phyloP scores from a whole-genome alignment of 2,888 invertebrate species.

The Caenorhabditis macrosperma region DNA sequence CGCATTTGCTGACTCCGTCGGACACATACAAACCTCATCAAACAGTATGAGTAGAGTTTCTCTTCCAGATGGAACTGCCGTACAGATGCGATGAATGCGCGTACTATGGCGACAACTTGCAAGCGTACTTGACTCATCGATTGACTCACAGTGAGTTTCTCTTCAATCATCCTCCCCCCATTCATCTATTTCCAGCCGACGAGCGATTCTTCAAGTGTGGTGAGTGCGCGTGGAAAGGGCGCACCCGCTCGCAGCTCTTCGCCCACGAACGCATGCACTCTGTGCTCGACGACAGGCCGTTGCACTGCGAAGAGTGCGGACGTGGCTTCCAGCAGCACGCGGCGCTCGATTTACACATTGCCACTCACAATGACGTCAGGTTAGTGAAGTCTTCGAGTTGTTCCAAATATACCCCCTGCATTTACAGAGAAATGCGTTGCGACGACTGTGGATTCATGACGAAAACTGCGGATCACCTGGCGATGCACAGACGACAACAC shows the following conservation, averaged over 20 bases:
- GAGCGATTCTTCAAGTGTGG: constrained; percentile 82
- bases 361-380: constrained; percentile 60
- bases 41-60: background rate
- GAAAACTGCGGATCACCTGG: constrained; percentile 85
- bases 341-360: constrained; percentile 84
- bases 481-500: constrained; percentile 85
- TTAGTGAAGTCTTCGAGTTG: constrained; percentile 6
- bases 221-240: constrained; percentile 76
- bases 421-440: constrained; percentile 84
- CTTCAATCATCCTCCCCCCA: too few species aligned
- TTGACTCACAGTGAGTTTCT: constrained; percentile 82
- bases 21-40: too few species aligned
- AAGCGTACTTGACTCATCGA: constrained; percentile 84
- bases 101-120: constrained; percentile 82
- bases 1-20: too few species aligned
- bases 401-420: too few species aligned
- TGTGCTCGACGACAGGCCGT: constrained; percentile 82
- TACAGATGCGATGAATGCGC: constrained; percentile 85
- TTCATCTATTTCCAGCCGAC: constrained; percentile 77
- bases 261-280: constrained; percentile 84
- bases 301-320: constrained; percentile 83
- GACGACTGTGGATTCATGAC: constrained; percentile 86
- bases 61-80: constrained; percentile 83
- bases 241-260: constrained; percentile 81
- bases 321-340: constrained; percentile 84